Percentiles rank a stretch among this genome's conserved stretches.
phyloP scores from a whole-genome alignment of 2,113 vertebrate genomes.

The Excalfactoria chinensis region DNA sequence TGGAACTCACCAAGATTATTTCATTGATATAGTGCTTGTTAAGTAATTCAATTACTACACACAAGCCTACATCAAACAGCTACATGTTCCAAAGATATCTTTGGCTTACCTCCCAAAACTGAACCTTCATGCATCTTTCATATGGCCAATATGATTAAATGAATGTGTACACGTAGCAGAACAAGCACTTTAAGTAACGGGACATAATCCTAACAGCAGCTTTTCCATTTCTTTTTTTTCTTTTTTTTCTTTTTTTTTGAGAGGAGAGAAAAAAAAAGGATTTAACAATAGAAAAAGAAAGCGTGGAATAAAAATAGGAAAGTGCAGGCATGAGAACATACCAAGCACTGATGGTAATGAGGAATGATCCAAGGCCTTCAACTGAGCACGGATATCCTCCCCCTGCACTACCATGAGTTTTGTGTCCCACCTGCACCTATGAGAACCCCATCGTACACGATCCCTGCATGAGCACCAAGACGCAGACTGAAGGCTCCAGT shows the following conservation, averaged over 20 bases:
- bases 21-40: slow-evolving; percentile 65
- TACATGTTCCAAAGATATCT: slow-evolving; percentile 15
- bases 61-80: slow-evolving; percentile 45
- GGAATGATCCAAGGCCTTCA: neutral
- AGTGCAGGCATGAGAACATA: neutral
- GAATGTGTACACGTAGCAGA: neutral
- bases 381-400: neutral
- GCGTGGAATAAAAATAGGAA: neutral
- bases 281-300: neutral
- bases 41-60: slow-evolving; percentile 67
- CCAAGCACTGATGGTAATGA: neutral
- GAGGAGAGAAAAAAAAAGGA: neutral
- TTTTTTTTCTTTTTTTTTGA: no score
- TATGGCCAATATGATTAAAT: slow-evolving; percentile 28
- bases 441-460: neutral
- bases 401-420: neutral
- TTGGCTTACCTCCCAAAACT: slow-evolving; percentile 49
- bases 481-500: neutral
- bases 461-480: neutral
- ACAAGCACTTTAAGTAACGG: slow-evolving; percentile 49
- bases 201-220: neutral
- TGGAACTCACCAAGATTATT: slow-evolving; percentile 50
- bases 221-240: neutral
- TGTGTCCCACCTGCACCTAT: neutral
- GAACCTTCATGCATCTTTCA: slow-evolving; percentile 54